Evolutionary conservation across 2,113 vertebrate species (phyloP), one percentile per base, ranked within the genome.

Genomic region (Prionailurus bengalensis): DNA sequence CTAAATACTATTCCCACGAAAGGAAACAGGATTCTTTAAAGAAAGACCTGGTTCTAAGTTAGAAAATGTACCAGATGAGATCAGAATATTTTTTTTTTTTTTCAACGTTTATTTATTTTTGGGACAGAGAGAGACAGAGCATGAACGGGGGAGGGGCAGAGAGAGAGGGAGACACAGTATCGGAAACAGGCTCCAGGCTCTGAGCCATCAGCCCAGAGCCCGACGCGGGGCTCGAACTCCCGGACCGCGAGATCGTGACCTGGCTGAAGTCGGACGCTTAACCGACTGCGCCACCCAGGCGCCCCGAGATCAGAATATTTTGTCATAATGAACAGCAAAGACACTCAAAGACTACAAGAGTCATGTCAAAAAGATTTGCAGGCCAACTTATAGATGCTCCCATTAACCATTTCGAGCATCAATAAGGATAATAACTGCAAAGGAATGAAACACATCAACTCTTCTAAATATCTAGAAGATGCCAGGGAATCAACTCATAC

Each of bases 351-450:
- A 86, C 15, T 45, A 9, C 36, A 61, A 42, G 31, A 19, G n/a
- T 79, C 68, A 80, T 25, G 71, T 85, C 70, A 89, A 97, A 94
- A 86, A 12, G 88, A 97, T 73, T 71, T n/a, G 90, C 42, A 91
- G 27, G 45, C 8, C n/a, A 91, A 90, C 7, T 78, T 79, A 58
- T 7, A 88, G 19, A 82, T 31, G 65, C 2, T 87, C 61, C 53
- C 80, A 79, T 27, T 55, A 76, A 74, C 25, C 10, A 95, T 85
- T 96, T 31, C 80, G 17, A 84, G 51, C 27, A 86, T 83, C 66
- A 89, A 78, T 45, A 94, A 89, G 51, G 36, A 82, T 31, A 86
- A 79, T 1, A 95, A 92, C 8, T 65, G 25, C n/a, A 95, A 92
- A 97, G 14, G 6, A 78, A 0, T 95, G 48, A 84, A 81, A 96